Evolutionary conservation across 2,797 vertebrate genomes (phyloP), one percentile per base, ranked within the genome.

Genomic region (Notoglanidium macrostoma): DNA sequence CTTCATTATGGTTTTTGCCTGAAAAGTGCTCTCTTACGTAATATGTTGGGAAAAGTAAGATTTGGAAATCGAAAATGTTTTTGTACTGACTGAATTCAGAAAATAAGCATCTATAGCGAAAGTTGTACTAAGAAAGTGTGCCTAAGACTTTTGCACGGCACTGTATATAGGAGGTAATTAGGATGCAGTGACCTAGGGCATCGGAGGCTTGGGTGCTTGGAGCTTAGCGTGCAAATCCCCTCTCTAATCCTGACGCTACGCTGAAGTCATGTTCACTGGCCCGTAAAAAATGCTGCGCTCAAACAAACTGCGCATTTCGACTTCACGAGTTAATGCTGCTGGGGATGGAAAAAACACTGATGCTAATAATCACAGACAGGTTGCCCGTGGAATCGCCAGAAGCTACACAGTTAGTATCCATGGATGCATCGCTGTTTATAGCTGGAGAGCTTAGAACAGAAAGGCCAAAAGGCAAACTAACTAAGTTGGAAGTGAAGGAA

Each of bases 201-300:
- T 94, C 92, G 94, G 79, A 91, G 85, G 92, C 92, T 88, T 90
- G 87, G 87, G 93, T 93, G 93, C 89, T 90, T 90, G 77, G 89
- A 91, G 94, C 91, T 96, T 95, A 95, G 91, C 87, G 67, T 61
- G 92, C 88, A 95, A 96, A 96, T 96, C n/a, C 95, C 95, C 81
- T 93, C 90, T 88, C 86, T 96, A 96, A 96, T 95, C 95, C 94
- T 89, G 85, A 92, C 78, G 88, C 72, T 88, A 88, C 87, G 90
- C 91, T 92, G 29, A 40, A 91, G 88, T 59, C 73, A 90, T 54
- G 91, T 94, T 93, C 93, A 93, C 92, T 91, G 88, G 88, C 90
- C 88, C 89, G 92, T 91, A 90, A 93, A 59, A 90, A 88, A 92
- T 88, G 87, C 91, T 87, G 70, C 79, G 70, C 67, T 63, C 82